phyloP scores from a whole-genome alignment of 2,113 vertebrate genomes.

The Pantherophis guttatus region DNA sequence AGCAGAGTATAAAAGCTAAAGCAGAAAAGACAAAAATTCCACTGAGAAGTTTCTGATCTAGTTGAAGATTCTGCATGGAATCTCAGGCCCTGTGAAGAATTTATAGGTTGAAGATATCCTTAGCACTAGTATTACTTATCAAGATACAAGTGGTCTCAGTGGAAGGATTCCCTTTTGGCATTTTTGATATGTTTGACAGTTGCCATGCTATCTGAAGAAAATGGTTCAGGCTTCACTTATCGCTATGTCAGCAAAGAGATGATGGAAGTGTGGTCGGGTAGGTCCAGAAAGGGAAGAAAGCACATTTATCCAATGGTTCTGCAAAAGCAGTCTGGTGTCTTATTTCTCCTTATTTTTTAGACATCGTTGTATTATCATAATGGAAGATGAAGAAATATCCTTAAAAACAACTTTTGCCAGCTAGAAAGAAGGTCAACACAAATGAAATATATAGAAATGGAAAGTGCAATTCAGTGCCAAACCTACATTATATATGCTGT shows the following conservation, averaged over 20 bases:
- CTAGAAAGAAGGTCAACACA: neutral
- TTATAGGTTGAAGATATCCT: neutral
- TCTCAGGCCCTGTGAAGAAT: neutral
- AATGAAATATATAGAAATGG: neutral
- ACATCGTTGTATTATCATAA: neutral
- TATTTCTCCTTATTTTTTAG: neutral
- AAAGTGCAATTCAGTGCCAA: neutral
- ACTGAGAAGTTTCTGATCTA: neutral
- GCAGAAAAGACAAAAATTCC: neutral
- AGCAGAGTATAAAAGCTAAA: neutral
- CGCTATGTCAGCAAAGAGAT: neutral
- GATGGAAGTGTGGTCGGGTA: neutral
- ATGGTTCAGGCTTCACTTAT: neutral
- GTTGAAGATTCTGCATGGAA: neutral
- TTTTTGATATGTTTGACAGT: neutral
- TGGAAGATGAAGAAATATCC: neutral
- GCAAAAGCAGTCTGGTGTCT: neutral
- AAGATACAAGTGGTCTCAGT: neutral
- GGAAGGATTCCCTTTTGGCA: neutral
- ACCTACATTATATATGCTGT: neutral
- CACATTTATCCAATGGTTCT: neutral
- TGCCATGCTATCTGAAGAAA: neutral
- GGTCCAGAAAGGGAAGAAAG: neutral
- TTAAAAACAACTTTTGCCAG: neutral
- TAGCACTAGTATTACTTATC: neutral